These are phyloP conservation scores for Cottoperca gobio DNA, from an alignment of 2,797 vertebrate genomes.

Conservation along the genomic window DNA sequence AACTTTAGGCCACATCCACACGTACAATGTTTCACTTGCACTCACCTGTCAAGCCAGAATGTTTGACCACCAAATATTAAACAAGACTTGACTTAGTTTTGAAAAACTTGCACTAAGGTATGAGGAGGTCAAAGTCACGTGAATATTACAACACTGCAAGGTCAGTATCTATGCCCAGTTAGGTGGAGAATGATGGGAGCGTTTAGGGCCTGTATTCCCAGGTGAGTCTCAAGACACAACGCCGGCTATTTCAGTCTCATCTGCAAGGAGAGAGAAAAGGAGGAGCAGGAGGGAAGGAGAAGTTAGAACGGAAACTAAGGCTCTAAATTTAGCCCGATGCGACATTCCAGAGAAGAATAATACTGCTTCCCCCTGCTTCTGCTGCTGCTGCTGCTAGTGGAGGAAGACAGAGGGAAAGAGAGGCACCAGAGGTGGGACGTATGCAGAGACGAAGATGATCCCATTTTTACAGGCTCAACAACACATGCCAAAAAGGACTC, in stretches of 20 bases:
- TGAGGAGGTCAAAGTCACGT: background rate
- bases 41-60: background rate
- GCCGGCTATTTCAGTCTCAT: constrained; percentile 68
- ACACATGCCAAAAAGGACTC: background rate
- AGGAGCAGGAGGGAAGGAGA: constrained; percentile 59
- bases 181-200: constrained; percentile 17
- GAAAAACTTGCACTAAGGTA: background rate
- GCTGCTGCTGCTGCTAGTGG: constrained; percentile 35
- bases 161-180: background rate
- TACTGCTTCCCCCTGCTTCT: constrained; percentile 69
- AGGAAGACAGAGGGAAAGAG: constrained; percentile 37
- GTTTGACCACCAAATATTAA: background rate
- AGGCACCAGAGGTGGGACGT: constrained; percentile 37
- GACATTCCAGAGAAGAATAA: constrained; percentile 83
- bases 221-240: constrained; percentile 69
- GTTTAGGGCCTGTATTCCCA: constrained; percentile 53
- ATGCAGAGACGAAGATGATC: constrained; percentile 11
- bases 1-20: background rate
- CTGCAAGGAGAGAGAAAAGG: constrained; percentile 57
- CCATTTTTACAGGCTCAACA: constrained; percentile 14
- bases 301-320: constrained; percentile 76
- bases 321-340: constrained; percentile 82
- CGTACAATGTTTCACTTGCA: background rate
- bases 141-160: background rate
- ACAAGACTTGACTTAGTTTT: constrained; percentile 7